phyloP scores from a whole-genome alignment of 2,888 invertebrate genomes.

The Macroteleia sp. region DNA sequence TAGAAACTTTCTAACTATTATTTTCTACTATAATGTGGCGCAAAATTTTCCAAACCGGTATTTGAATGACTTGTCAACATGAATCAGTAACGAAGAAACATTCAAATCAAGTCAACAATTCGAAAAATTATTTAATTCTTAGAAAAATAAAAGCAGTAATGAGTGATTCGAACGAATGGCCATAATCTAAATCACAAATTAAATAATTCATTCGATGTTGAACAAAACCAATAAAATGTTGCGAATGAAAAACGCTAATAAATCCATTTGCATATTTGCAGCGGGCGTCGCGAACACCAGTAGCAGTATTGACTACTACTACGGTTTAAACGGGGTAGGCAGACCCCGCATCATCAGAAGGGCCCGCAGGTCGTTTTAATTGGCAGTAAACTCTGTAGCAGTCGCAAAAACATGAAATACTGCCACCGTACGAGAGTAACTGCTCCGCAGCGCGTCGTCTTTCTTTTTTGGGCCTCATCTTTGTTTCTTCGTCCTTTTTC shows the following conservation, averaged over 20 bases:
- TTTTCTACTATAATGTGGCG: no score
- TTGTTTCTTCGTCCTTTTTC: constrained; percentile 49
- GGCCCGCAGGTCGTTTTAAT: constrained; percentile 76
- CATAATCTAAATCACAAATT: constrained; percentile 40
- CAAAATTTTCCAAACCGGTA: no score
- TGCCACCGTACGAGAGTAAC: constrained; percentile 70
- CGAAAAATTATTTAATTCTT: no score
- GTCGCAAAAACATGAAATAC: constrained; percentile 78
- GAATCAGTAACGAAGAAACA: no score
- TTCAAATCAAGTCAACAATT: no score
- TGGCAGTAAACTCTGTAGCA: constrained; percentile 77
- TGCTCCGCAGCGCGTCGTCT: constrained; percentile 50
- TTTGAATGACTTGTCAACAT: no score
- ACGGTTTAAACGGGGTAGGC: constrained; percentile 11
- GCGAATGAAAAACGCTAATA: constrained; percentile 38
- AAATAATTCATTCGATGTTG: constrained; percentile 30
- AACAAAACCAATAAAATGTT: constrained; percentile 20
- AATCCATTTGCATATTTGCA: constrained; percentile 53
- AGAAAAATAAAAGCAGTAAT: no score
- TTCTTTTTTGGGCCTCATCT: constrained; percentile 59
- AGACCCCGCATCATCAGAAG: constrained; percentile 60
- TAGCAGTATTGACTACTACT: constrained; percentile 35
- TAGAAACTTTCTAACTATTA: no score
- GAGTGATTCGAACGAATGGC: no score
- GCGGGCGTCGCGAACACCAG: constrained; percentile 45